Evolutionary conservation across 2,888 invertebrate genomes (phyloP), one percentile per base, ranked within the genome.

Genomic region (Tipula confusa): DNA sequence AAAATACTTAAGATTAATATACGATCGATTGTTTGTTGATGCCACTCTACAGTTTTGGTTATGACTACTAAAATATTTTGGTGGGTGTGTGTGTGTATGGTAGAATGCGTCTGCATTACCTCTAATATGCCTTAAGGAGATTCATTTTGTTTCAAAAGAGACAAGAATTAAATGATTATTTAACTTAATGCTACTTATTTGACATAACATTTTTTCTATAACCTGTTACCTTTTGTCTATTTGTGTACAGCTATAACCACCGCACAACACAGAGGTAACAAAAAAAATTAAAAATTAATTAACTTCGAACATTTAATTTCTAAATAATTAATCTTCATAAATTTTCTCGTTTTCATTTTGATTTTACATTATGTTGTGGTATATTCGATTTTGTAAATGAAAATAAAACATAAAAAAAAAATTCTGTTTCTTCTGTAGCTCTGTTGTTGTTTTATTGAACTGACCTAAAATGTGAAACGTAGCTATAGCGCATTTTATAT

Each of bases 291-390:
- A 64, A 64, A 64, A 64, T 64, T 64, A 24, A 64, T 64, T 64
- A 64, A 64, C 64, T 64, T 64, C 18, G 64, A 64, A 64, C n/a
- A 64, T 9, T 9, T 11, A 64, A 64, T 64, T 64, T 64, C 64
- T 64, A 64, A 64, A 64, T 64, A 64, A 64, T 64, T 64, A 64
- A 64, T 64, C 64, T 24, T 64, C 24, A 18, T 0, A 64, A n/a
- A 64, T 38, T 64, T 64, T 64, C 64, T 64, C 24, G 64, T 64
- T 64, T 64, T 64, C 64, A 64, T 24, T 64, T 64, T 64, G 64
- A 64, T 64, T 64, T 64, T 64, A 64, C 64, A 64, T 64, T 64
- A 18, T 64, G 64, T 64, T 64, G 24, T 64, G 64, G 9, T 7
- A 6, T 48, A 48, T 6, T 48, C 38, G n/a, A n/a, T n/a, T n/a